Base-by-base conservation (phyloP, 2,888 invertebrate species). In the Oegoconia quadripuncta region DNA sequence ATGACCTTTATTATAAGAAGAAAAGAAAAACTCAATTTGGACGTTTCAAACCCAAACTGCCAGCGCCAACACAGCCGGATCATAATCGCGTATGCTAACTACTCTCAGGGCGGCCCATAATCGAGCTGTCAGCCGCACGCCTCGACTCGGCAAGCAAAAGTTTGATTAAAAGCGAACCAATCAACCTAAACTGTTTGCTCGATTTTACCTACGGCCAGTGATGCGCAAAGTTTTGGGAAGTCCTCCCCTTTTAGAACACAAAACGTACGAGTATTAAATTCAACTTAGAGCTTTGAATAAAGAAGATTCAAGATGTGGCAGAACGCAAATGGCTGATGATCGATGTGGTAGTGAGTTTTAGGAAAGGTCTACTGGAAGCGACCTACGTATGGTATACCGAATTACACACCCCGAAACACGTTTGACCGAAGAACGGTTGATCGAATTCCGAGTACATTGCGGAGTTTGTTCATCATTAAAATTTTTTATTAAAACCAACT, bases 141-240 rank as follows among this genome's bases (percentile, higher is more conserved):
- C n/a, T n/a, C 45, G 39, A 49, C 44, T 46, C 48, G 48, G 43
- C 46, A 40, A 49, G 50, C 61, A 52, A 60, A 66, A 66, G 53
- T 66, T 66, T 66, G 67, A 66, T 66, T 66, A 66, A 64, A 64
- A 45, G 52, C 52, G 46, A 58, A 59, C 59, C 65, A 64, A 66
- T 64, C 65, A 50, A 31, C 40, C 39, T 34, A 44, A 61, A 39
- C 44, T 36, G 39, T 39, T 34, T 37, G 46, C 51, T 45, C 48
- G 46, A 25, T 37, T 42, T 42, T 35, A 41, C 46, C 55, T 42
- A 53, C 43, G 49, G 42, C 37, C 32, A 32, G 37, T 8, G 37
- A 20, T 27, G 16, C 18, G 32, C 37, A 37, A 37, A 14, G 15
- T 37, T 37, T 37, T 17, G 1, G 20, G 20, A 7, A 7, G 13